phyloP scores from a whole-genome alignment of 2,113 vertebrate genomes.

The Dipodomys ordii region DNA sequence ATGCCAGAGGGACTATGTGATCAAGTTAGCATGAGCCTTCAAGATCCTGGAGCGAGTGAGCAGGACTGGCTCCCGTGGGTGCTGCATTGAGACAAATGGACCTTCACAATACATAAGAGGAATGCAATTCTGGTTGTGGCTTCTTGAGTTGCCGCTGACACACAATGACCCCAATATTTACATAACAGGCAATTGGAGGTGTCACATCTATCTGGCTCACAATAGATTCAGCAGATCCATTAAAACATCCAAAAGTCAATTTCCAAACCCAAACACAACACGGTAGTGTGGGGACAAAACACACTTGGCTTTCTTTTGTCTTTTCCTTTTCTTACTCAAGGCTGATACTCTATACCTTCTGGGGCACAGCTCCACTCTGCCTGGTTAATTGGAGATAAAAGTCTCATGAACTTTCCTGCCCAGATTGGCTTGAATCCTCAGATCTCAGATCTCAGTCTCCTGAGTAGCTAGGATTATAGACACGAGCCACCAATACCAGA shows the following conservation, averaged over 20 bases:
- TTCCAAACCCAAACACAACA: background rate
- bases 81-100: no score
- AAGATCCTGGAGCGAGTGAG: fast-evolving
- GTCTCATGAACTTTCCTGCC: no score
- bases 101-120: background rate
- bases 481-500: no score
- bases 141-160: background rate
- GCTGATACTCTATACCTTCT: no score
- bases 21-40: background rate
- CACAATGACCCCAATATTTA: background rate
- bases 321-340: background rate
- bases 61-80: background rate
- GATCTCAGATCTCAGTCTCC: no score
- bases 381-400: no score
- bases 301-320: background rate
- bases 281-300: background rate
- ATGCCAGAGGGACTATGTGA: background rate
- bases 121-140: background rate
- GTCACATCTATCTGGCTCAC: background rate
- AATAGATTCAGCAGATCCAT: background rate
- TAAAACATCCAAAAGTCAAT: no score
- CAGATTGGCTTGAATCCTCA: no score
- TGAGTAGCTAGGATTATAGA: no score
- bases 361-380: no score
- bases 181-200: background rate